Evolutionary conservation across 2,113 vertebrate species (phyloP).

Genomic region (Oxygymnocypris stewartii): DNA sequence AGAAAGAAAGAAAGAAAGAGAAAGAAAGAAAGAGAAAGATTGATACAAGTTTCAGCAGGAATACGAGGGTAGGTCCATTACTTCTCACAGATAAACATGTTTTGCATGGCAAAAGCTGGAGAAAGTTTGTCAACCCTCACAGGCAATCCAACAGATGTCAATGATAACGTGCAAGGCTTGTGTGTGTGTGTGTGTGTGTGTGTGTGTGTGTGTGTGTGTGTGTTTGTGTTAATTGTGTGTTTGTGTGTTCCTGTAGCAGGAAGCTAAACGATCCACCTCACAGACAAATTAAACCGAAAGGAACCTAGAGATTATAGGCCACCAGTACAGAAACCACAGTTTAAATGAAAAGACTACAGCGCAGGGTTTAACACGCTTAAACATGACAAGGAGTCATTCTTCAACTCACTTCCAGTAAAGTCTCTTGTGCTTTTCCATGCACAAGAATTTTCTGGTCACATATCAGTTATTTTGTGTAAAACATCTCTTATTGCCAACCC

Average conservation of each 20-base stretch:
- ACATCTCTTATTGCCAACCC: not conserved
- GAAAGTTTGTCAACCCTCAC: constrained; percentile 22
- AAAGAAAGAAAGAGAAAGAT: too few species aligned
- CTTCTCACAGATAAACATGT: constrained; percentile 23
- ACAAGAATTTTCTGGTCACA: not conserved
- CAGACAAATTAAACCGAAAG: constrained; percentile 49
- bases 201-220: too few species aligned
- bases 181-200: not conserved
- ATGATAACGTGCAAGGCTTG: constrained; percentile 13
- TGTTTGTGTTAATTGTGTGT: too few species aligned
- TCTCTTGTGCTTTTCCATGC: not conserved
- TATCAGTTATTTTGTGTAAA: not conserved
- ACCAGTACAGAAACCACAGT: constrained; percentile 54
- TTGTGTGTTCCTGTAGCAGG: constrained; percentile 36
- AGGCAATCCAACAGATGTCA: constrained; percentile 23
- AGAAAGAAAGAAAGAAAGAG: too few species aligned
- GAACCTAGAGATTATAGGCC: constrained; percentile 56
- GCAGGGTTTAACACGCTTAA: constrained; percentile 46
- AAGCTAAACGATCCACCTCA: constrained; percentile 50
- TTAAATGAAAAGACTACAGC: constrained; percentile 56
- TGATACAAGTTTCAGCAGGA: not conserved
- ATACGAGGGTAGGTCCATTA: not conserved
- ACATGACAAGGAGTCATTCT: constrained; percentile 23
- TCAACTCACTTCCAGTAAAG: constrained; percentile 5
- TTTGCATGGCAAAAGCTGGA: not conserved